Evolutionary conservation across 92 coral and sea anemone genomes (phyloP), one percentile per base, ranked within the genome.

Genomic region (Chrysogorgia sp.): DNA sequence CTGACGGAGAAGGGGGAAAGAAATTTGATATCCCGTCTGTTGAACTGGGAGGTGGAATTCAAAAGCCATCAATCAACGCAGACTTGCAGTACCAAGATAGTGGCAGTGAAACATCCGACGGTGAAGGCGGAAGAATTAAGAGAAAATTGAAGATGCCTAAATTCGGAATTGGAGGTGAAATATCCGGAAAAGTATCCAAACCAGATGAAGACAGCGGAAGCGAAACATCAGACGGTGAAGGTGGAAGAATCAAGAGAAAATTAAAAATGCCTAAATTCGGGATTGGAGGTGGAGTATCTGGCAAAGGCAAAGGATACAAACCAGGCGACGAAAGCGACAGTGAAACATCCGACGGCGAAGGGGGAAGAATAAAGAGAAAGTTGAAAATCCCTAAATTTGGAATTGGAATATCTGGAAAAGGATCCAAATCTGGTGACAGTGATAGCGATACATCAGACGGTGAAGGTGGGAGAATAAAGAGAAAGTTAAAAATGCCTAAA

Each of bases 231-330:
- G 76, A 70, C 33, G 76, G 76, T 70, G 35, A 70, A 10, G 76
- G 76, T 3, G 76, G 76, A 45, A 70, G 76, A 50, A 70, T 70
- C 13, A 70, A 70, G 52, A 43, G 76, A 37, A 70, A 70, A 34
- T 31, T 70, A 5, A 70, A 70, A 50, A 25, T 28, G 12, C 76
- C 76, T 7, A 52, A 71, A 33, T 26, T 57, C 2, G 40, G 34
- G 7, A 57, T 55, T 7, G 23, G 48, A 14, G 77, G 74, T 6
- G 74, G 49, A 35, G 13, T 22, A 22, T 21, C 57, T 22, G 74
- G 35, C 34, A 24, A 1, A 9, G 41, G 41, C 26, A 67, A 28
- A 41, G 12, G 34, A n/a, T 13, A 35, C 12, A 68, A 68, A 52
- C 3, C 8, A 48, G 77, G 21, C 29, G 45, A 37, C 49, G 77